Percentiles rank a stretch among this genome's conserved stretches.
These are phyloP conservation scores for Sycophila sp. DNA, from an alignment of 1,140 invertebrate species.

Conservation along the genomic window DNA sequence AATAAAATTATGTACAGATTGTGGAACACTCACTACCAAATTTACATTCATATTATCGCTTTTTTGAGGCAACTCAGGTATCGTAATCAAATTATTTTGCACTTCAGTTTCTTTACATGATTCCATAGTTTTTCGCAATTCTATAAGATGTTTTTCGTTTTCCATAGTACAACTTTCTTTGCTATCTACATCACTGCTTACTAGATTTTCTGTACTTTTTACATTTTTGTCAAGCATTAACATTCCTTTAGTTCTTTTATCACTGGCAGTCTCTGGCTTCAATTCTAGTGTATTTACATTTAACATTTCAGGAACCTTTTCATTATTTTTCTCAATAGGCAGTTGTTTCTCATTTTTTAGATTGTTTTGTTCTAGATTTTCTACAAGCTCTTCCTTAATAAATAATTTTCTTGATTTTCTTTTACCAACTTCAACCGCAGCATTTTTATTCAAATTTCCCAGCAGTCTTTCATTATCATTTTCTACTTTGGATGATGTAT, in stretches of 20 bases:
- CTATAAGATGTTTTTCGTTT: background rate
- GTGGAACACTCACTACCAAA: too few species aligned
- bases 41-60: too few species aligned
- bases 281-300: constrained; percentile 1
- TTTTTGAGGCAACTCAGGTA: too few species aligned
- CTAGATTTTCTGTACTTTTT: background rate
- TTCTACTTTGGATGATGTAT: too few species aligned
- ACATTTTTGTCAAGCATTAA: background rate
- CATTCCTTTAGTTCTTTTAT: constrained; percentile 9
- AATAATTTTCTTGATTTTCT: background rate
- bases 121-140: too few species aligned
- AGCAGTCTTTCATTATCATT: constrained; percentile 18
- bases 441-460: constrained; percentile 12
- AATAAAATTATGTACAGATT: too few species aligned
- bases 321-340: background rate
- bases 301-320: background rate
- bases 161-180: background rate
- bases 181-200: background rate
- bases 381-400: background rate
- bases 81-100: too few species aligned
- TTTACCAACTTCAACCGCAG: background rate
- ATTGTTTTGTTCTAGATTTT: background rate
- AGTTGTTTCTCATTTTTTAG: too few species aligned
- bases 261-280: background rate
- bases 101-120: too few species aligned